Conservation (phyloP, 2,888 invertebrate species). For the Tenthredo scrophulariae region DNA sequence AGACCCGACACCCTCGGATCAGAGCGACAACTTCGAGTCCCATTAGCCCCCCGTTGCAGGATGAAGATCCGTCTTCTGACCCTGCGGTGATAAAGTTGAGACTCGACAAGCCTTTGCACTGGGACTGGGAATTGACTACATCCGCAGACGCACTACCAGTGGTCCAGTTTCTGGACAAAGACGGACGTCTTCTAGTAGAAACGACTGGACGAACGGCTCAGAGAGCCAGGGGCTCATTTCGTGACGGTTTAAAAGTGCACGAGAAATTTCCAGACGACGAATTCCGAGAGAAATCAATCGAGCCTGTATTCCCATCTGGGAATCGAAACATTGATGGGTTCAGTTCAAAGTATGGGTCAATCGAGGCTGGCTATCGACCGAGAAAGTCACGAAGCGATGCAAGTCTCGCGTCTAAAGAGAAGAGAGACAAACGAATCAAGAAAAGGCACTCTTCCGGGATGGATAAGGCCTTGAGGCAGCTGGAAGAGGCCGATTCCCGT, state of each 20-base stretch:
- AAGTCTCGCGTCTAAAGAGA: slow-evolving; percentile 59
- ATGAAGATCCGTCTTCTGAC: slow-evolving; percentile 60
- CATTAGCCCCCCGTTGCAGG: slow-evolving; percentile 48
- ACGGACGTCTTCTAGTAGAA: slow-evolving; percentile 72
- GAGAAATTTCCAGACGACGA: slow-evolving; percentile 64
- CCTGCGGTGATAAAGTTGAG: slow-evolving; percentile 69
- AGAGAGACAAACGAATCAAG: slow-evolving; percentile 56
- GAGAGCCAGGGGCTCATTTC: slow-evolving; percentile 71
- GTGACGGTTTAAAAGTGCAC: slow-evolving; percentile 66
- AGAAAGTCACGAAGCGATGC: slow-evolving; percentile 71
- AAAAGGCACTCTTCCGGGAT: slow-evolving; percentile 64
- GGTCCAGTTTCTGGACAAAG: slow-evolving; percentile 71
- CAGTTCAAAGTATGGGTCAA: slow-evolving; percentile 68
- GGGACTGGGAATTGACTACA: slow-evolving; percentile 74
- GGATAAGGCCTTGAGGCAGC: slow-evolving; percentile 54
- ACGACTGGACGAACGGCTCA: slow-evolving; percentile 72
- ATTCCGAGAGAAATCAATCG: neutral
- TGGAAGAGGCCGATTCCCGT: slow-evolving; percentile 50
- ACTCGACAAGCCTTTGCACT: slow-evolving; percentile 71
- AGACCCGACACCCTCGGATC: slow-evolving; percentile 61
- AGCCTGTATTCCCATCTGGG: slow-evolving; percentile 50
- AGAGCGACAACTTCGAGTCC: slow-evolving; percentile 58
- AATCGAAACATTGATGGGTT: slow-evolving; percentile 72
- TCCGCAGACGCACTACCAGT: slow-evolving; percentile 70
- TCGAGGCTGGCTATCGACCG: slow-evolving; percentile 61